phyloP scores from a whole-genome alignment of 2,797 vertebrate genomes.

The Epinephelus coioides region DNA sequence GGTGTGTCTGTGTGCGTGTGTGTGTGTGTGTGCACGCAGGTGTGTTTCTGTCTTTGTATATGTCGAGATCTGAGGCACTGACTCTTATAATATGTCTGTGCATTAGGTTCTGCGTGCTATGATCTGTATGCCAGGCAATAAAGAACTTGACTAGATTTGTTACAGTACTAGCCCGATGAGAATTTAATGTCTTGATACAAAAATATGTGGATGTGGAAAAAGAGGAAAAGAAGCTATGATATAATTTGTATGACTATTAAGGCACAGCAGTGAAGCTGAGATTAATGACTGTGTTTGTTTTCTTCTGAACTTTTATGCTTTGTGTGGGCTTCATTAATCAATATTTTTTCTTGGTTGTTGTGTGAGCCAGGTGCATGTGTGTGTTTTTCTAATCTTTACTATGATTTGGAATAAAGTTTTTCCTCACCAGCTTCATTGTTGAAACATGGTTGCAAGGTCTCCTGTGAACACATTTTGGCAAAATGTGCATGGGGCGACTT shows the following conservation, averaged over 20 bases:
- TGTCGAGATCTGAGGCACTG: background rate
- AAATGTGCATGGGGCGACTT: background rate
- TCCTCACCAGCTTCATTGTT: background rate
- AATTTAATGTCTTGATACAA: constrained; percentile 10
- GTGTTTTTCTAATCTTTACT: background rate
- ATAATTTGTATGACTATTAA: background rate
- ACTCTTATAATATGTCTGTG: background rate
- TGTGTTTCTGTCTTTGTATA: constrained; percentile 1
- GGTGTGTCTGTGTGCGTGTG: background rate
- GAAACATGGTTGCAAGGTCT: background rate
- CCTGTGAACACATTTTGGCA: background rate
- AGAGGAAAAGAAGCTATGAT: background rate
- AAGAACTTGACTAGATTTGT: background rate
- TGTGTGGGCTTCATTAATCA: constrained; percentile 1
- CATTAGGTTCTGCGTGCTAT: background rate
- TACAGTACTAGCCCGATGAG: background rate
- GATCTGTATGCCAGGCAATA: background rate
- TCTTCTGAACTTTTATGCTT: background rate
- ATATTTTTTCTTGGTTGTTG: background rate
- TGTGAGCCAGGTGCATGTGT: background rate
- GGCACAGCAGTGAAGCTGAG: background rate
- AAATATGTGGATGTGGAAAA: background rate
- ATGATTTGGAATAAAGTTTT: background rate
- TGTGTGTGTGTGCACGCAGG: background rate
- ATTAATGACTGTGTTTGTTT: background rate